Conservation (phyloP, 1,140 invertebrate genomes). For the Drosophila fuyamai region DNA sequence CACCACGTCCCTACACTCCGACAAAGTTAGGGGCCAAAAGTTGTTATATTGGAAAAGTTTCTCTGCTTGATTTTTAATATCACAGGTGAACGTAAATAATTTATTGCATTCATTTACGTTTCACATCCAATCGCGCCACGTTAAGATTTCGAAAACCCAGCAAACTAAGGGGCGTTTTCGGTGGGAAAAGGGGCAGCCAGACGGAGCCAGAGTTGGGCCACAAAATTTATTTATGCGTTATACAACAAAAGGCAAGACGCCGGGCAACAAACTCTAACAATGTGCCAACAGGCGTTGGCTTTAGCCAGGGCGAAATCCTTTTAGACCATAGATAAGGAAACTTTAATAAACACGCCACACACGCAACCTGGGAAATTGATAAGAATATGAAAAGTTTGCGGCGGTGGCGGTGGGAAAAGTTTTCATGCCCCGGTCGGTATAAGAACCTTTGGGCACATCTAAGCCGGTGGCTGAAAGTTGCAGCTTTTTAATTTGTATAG, state of each 20-base stretch:
- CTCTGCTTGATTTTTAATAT: conserved; percentile 83
- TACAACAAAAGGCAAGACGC: conserved; percentile 63
- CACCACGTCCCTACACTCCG: conserved; percentile 14
- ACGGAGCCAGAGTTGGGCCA: conserved; percentile 15
- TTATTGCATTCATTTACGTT: conserved; percentile 84
- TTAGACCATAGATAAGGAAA: conserved; percentile 77
- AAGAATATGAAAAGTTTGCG: conserved; percentile 79
- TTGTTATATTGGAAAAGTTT: conserved; percentile 84
- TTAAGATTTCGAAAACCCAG: conserved; percentile 56
- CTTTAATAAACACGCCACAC: conserved; percentile 82
- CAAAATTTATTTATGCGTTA: conserved; percentile 74
- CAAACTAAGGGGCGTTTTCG: background rate
- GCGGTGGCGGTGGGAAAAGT: conserved; percentile 41
- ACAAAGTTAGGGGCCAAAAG: conserved; percentile 66
- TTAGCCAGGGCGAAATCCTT: conserved; percentile 69
- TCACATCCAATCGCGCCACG: conserved; percentile 81
- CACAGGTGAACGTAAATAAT: conserved; percentile 84
- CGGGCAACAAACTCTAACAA: conserved; percentile 58
- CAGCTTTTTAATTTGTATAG: conserved; percentile 69
- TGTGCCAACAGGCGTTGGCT: conserved; percentile 69
- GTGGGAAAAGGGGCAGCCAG: background rate
- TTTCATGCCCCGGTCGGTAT: conserved; percentile 18
- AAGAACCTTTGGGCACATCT: conserved; percentile 5
- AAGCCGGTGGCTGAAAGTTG: conserved; percentile 48
- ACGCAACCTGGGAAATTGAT: conserved; percentile 79